Base-by-base conservation (phyloP, 1,140 invertebrate genomes). In the Drosophila navojoa region DNA sequence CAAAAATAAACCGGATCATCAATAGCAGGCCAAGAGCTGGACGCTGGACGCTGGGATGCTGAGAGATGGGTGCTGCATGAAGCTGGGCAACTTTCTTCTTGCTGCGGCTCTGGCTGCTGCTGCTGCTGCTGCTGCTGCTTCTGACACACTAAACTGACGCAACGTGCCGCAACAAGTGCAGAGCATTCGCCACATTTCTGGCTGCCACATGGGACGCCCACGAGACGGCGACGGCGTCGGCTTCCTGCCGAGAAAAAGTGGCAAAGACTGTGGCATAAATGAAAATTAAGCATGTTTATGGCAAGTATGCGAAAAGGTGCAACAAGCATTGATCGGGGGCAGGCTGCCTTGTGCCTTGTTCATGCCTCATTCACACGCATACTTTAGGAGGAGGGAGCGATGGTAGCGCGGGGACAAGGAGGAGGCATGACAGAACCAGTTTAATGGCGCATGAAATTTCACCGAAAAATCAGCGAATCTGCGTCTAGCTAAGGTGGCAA, bases 371-470 rank as follows among this genome's bases (percentile, higher is more conserved):
- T 86, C 72, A 77, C 82, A 86, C 81, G 76, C 58, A 29, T 29
- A 29, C 27, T 29, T 29, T 3, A 29, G 27, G 27, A 5, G 27
- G 27, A 29, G 27, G 27, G 2, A 22, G 19, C 19, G n/a, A n/a
- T n/a, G n/a, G n/a, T n/a, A n/a, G n/a, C n/a, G n/a, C n/a, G n/a
- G n/a, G n/a, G n/a, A n/a, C n/a, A n/a, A n/a, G n/a, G n/a, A n/a
- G 19, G 22, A 4, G 22, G 62, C 10, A 25, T 49, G 35, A 79
- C 79, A 87, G 82, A 87, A 87, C 82, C 82, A 87, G 82, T 87
- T 87, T 87, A 87, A 89, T 87, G 82, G 84, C 79, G 81, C 82
- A 89, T 82, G 79, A 87, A 87, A 89, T 87, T 87, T 87, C 82
- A 79, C 82, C 82, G 29, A 74, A 87, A 87, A 77, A 72, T 81